Evolutionary conservation across 1,140 invertebrate genomes (phyloP).

Genomic region (Drosophila ogumai): DNA sequence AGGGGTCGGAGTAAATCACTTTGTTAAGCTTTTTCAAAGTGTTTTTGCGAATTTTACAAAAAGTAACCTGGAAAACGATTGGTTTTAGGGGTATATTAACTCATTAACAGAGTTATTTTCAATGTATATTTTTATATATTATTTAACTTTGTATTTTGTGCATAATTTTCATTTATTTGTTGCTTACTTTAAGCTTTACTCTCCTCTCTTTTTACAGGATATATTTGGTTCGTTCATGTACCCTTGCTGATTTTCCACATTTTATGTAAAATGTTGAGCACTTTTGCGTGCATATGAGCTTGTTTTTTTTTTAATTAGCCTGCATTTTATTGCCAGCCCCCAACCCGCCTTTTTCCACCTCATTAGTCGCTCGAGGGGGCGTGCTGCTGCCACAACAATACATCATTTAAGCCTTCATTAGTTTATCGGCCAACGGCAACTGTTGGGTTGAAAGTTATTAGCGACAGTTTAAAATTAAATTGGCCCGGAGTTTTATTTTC

Average conservation of each 20-base stretch:
- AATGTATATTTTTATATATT: not conserved
- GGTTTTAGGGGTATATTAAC: not conserved
- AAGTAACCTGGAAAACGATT: not conserved
- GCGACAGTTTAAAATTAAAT: conserved; percentile 81
- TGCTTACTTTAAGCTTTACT: not conserved
- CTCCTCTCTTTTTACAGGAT: not conserved
- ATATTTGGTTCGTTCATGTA: not conserved
- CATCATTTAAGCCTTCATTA: conserved; percentile 80
- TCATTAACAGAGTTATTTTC: rapidly evolving
- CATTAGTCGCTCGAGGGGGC: conserved; percentile 16
- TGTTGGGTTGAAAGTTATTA: conserved; percentile 75
- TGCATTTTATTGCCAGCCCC: conserved; percentile 68
- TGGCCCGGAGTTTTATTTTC: conserved; percentile 52
- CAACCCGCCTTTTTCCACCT: conserved; percentile 13
- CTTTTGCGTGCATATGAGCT: conserved; percentile 25
- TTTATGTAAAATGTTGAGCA: conserved; percentile 58
- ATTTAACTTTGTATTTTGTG: not conserved
- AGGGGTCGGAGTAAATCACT: conserved; percentile 39
- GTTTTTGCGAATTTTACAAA: conserved; percentile 41
- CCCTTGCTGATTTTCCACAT: conserved; percentile 38
- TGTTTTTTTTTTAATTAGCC: conserved; percentile 73
- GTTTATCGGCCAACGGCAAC: conserved; percentile 64
- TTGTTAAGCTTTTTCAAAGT: conserved; percentile 46
- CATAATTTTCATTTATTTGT: not conserved
- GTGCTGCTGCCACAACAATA: conserved; percentile 59